Conservation (phyloP, 2,888 invertebrate genomes). For the Dascillus cervinus region DNA sequence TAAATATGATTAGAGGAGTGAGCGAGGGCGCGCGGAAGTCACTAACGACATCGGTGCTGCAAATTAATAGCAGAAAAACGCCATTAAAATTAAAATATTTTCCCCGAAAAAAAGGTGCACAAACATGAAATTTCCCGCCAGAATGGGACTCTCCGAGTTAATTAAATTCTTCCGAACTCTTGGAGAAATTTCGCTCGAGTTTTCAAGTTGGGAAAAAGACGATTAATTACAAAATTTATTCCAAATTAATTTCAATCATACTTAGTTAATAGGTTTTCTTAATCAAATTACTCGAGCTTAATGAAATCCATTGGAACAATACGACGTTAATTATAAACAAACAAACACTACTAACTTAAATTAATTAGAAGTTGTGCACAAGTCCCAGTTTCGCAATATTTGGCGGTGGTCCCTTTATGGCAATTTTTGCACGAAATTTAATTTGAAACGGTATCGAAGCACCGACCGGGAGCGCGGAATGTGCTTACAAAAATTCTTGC, state of each 20-base stretch:
- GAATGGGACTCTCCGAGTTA: too few relatives aligned
- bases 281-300: slow-evolving; percentile 37
- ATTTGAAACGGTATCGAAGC: too few relatives aligned
- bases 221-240: slow-evolving; percentile 38
- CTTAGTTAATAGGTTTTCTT: slow-evolving; percentile 36
- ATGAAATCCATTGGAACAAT: slow-evolving; percentile 38
- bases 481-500: too few relatives aligned
- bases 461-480: too few relatives aligned
- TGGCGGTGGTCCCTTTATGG: too few relatives aligned
- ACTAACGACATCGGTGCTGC: slow-evolving; percentile 18
- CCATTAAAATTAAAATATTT: too few relatives aligned
- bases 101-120: too few relatives aligned
- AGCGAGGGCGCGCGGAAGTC: slow-evolving; percentile 18
- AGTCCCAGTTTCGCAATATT: too few relatives aligned
- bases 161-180: too few relatives aligned
- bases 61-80: slow-evolving; percentile 19
- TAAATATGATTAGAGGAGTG: slow-evolving; percentile 25
- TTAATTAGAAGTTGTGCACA: slow-evolving; percentile 33
- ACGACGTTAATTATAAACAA: slow-evolving; percentile 39
- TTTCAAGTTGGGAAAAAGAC: slow-evolving; percentile 33
- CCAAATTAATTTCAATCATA: slow-evolving; percentile 34
- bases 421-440: too few relatives aligned
- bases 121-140: too few relatives aligned
- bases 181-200: slow-evolving; percentile 27
- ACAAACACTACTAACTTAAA: slow-evolving; percentile 36